A percentile compares a stretch with the other conserved stretches of the same genome.
phyloP scores from a whole-genome alignment of 2,888 invertebrate genomes.

The Helleia helle region DNA sequence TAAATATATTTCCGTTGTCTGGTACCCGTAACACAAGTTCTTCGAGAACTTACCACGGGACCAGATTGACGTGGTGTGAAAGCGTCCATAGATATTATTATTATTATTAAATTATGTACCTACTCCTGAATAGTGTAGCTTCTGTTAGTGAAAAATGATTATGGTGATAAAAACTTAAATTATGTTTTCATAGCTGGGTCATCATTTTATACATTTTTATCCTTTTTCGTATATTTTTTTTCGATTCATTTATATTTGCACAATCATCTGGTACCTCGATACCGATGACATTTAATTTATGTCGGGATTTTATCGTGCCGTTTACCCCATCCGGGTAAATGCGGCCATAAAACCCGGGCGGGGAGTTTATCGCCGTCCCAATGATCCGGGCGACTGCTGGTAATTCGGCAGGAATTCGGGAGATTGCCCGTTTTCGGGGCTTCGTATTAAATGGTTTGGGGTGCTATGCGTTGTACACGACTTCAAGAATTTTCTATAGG shows the following conservation, averaged over 20 bases:
- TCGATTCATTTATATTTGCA: neutral
- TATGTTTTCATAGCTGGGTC: too few species aligned
- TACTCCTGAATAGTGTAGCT: too few species aligned
- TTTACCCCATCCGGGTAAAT: conserved; percentile 25
- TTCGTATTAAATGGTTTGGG: neutral
- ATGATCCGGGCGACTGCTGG: conserved; percentile 23
- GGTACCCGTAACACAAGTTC: too few species aligned
- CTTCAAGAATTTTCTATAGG: too few species aligned
- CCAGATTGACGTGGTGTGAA: too few species aligned
- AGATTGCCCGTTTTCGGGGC: neutral
- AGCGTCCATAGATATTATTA: too few species aligned
- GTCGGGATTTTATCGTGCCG: conserved; percentile 13
- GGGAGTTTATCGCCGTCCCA: conserved; percentile 21
- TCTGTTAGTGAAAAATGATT: too few species aligned
- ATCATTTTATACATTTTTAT: too few species aligned
- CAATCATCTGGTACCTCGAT: neutral
- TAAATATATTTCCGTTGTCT: too few species aligned
- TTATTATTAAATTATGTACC: too few species aligned
- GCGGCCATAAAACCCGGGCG: conserved; percentile 28
- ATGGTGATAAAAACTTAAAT: too few species aligned
- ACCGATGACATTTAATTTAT: conserved; percentile 14
- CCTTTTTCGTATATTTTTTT: neutral
- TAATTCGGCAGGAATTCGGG: conserved; percentile 20
- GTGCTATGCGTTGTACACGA: neutral
- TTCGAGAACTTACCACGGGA: too few species aligned